These are phyloP conservation scores for Thalassoma bifasciatum DNA, from an alignment of 2,113 vertebrate species.

Conservation along the genomic window DNA sequence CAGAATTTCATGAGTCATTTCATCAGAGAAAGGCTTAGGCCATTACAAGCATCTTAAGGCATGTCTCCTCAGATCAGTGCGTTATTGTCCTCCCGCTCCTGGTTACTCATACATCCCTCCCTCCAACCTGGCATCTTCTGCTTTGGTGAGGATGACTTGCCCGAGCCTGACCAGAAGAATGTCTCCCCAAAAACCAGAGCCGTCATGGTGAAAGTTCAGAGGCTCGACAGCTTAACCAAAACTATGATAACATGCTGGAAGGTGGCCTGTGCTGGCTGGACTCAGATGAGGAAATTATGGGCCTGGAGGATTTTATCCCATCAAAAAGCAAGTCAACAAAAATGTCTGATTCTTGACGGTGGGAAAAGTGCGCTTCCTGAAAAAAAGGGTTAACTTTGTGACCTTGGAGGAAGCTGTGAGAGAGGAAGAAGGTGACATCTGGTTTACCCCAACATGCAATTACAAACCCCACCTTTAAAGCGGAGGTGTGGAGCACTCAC, in stretches of 20 bases:
- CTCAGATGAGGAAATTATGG: constrained; percentile 22
- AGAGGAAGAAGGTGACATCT: constrained; percentile 40
- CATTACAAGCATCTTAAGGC: constrained; percentile 34
- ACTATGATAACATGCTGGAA: constrained; percentile 21
- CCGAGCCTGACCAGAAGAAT: constrained; percentile 31
- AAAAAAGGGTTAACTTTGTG: background rate
- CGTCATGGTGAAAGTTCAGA: background rate
- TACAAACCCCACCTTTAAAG: constrained; percentile 20
- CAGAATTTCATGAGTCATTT: constrained; percentile 49
- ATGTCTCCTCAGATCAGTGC: constrained; percentile 13
- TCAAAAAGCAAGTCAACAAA: background rate
- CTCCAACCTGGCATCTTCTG: constrained; percentile 5
- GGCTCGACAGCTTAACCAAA: constrained; percentile 12
- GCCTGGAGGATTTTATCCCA: constrained; percentile 11
- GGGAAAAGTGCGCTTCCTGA: no score
- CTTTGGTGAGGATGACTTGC: background rate
- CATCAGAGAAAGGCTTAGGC: constrained; percentile 7
- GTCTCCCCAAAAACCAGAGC: background rate
- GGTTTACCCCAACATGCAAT: constrained; percentile 40
- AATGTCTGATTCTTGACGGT: background rate
- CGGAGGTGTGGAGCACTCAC: background rate
- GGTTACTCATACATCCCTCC: constrained; percentile 49
- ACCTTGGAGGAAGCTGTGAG: constrained; percentile 9
- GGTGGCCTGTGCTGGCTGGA: background rate
- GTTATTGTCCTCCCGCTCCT: background rate